A percentile compares a stretch with the other conserved stretches of the same genome.
phyloP scores from a whole-genome alignment of 2,797 vertebrate genomes.

The Buceros bicornis region DNA sequence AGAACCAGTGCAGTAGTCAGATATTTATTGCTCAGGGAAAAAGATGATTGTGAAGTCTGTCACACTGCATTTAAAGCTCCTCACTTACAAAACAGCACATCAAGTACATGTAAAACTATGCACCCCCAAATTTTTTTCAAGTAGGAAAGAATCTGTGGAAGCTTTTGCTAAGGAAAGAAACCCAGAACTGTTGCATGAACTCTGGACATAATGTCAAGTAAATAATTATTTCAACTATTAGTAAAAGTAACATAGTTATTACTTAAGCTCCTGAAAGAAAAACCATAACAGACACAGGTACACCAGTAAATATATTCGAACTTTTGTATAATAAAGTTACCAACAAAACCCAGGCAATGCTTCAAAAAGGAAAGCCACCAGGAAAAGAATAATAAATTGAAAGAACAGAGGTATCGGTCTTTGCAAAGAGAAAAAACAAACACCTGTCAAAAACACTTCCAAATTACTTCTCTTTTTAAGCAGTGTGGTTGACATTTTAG shows the following conservation, averaged over 20 bases:
- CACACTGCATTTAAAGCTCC: background rate
- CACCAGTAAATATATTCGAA: background rate
- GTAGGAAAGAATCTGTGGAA: background rate
- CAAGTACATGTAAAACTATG: background rate
- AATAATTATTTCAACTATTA: constrained; percentile 6
- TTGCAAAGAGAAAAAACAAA: background rate
- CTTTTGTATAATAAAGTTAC: background rate
- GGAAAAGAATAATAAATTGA: background rate
- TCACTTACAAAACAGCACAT: background rate
- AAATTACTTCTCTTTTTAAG: background rate
- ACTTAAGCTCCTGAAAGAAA: background rate
- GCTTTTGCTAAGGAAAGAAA: background rate
- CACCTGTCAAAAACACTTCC: background rate
- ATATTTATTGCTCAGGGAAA: background rate
- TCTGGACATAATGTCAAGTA: background rate
- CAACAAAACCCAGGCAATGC: background rate
- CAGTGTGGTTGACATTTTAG: background rate
- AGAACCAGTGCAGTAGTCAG: background rate
- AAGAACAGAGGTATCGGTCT: background rate
- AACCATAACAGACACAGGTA: background rate
- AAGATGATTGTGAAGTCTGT: background rate
- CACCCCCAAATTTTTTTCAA: background rate
- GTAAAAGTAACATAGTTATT: background rate
- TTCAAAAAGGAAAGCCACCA: background rate
- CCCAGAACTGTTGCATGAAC: background rate